phyloP scores from a whole-genome alignment of 2,797 vertebrate genomes.

The Melanotaenia pygmaea region DNA sequence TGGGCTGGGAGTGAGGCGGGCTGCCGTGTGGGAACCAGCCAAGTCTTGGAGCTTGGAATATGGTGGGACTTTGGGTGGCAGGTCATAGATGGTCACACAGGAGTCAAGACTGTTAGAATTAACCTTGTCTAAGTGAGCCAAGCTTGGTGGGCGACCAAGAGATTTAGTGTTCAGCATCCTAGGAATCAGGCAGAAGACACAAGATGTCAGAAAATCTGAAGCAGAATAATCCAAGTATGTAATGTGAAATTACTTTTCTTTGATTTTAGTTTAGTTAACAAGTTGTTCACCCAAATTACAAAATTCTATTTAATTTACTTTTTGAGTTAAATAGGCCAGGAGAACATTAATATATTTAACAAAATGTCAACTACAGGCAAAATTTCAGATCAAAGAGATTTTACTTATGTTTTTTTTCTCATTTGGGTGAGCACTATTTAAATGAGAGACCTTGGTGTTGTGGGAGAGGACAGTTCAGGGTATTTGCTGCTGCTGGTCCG shows the following conservation, averaged over 20 bases:
- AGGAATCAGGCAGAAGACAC: conserved; percentile 13
- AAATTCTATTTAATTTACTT: not conserved
- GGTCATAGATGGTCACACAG: conserved; percentile 86
- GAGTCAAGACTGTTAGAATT: conserved; percentile 97
- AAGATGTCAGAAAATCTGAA: conserved; percentile 22
- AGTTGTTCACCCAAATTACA: conserved; percentile 8
- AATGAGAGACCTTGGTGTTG: conserved; percentile 88
- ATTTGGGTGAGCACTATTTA: not conserved
- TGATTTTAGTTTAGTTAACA: not conserved
- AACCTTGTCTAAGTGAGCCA: conserved; percentile 95
- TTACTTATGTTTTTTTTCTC: not conserved
- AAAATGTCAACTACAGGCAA: not conserved
- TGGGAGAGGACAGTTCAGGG: conserved; percentile 89
- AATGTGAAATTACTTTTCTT: not conserved
- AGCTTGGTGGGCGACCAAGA: conserved; percentile 89
- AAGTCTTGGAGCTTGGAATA: conserved; percentile 91
- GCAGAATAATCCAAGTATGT: not conserved
- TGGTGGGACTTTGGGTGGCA: conserved; percentile 84
- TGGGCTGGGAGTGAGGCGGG: conserved; percentile 94
- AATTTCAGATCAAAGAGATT: not conserved
- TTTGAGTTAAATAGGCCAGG: not conserved
- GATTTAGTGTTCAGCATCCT: conserved; percentile 90
- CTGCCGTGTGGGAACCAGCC: conserved; percentile 67
- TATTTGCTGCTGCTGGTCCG: conserved; percentile 87
- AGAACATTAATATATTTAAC: not conserved